A percentile compares a stretch with the other conserved stretches of the same genome.
phyloP scores from a whole-genome alignment of 2,113 vertebrate species.

The Mus pahari region DNA sequence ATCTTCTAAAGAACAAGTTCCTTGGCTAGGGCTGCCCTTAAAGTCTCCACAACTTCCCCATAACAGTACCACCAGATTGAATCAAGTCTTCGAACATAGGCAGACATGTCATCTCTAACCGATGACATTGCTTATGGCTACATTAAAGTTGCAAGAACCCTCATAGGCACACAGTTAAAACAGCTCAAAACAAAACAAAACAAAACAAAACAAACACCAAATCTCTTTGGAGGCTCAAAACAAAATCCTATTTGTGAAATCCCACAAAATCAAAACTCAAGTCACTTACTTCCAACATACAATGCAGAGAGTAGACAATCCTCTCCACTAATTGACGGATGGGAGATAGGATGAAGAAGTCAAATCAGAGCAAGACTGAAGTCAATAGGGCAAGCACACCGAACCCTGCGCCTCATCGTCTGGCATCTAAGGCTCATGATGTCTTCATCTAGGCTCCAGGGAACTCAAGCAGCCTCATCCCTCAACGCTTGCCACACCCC shows the following conservation, averaged over 20 bases:
- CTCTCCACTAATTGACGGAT: too few species aligned
- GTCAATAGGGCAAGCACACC: not conserved
- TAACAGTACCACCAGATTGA: not conserved
- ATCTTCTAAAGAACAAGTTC: not conserved
- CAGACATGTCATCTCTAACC: not conserved
- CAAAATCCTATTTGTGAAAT: not conserved
- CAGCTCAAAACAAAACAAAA: not conserved
- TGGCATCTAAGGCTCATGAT: not conserved
- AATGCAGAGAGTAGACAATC: not conserved
- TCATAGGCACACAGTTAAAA: not conserved
- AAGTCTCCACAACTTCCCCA: not conserved
- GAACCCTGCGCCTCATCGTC: not conserved
- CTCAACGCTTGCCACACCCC: not conserved
- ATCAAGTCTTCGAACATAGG: not conserved
- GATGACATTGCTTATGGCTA: not conserved
- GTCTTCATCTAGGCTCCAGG: not conserved
- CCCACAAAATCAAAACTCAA: not conserved
- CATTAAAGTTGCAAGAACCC: not conserved
- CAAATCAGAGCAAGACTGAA: not conserved
- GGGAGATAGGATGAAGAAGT: not conserved
- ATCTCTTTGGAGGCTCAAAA: not conserved
- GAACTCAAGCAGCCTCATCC: too few species aligned
- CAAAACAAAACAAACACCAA: too few species aligned
- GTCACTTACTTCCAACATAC: not conserved
- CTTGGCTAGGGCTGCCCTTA: not conserved